phyloP scores from a whole-genome alignment of 2,797 vertebrate species.

The Arrhamphus sclerolepis region DNA sequence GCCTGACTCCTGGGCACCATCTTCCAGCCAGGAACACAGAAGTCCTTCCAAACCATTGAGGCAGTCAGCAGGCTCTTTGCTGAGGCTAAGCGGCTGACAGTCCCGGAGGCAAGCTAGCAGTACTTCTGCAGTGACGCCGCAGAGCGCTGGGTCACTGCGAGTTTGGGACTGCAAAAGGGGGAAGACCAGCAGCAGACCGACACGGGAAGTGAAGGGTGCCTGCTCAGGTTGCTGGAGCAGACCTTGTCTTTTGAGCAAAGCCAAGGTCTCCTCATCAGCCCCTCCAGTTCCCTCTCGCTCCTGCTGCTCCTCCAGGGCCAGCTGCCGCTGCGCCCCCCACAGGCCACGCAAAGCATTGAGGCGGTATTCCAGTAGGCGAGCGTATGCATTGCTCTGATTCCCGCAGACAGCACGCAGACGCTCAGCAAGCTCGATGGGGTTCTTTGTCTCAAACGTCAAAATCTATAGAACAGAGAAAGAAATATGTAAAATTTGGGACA shows the following conservation, averaged over 20 bases:
- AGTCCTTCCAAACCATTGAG: conserved; percentile 95
- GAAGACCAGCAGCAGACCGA: conserved; percentile 95
- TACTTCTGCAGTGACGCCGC: conserved; percentile 96
- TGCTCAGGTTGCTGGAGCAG: conserved; percentile 94
- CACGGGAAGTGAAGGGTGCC: conserved; percentile 95
- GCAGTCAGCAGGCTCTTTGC: conserved; percentile 97
- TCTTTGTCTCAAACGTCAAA: conserved; percentile 98
- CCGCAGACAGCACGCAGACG: conserved; percentile 95
- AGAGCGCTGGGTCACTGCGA: conserved; percentile 94
- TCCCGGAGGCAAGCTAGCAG: conserved; percentile 95
- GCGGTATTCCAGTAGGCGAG: conserved; percentile 94
- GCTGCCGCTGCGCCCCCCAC: conserved; percentile 94
- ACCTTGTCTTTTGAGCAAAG: conserved; percentile 94
- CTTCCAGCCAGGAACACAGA: conserved; percentile 97
- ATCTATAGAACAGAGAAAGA: conserved; percentile 79
- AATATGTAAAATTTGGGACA: neutral
- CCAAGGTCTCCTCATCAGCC: conserved; percentile 92
- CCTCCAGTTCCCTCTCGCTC: conserved; percentile 84
- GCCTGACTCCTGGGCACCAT: conserved; percentile 77
- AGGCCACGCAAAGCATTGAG: conserved; percentile 95
- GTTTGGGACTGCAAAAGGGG: conserved; percentile 98
- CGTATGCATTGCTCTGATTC: conserved; percentile 98
- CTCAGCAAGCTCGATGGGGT: conserved; percentile 91
- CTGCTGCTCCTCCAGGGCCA: conserved; percentile 86
- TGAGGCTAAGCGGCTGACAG: conserved; percentile 98